phyloP scores from a whole-genome alignment of 1,140 invertebrate species.

The Drosophila arawakana region DNA sequence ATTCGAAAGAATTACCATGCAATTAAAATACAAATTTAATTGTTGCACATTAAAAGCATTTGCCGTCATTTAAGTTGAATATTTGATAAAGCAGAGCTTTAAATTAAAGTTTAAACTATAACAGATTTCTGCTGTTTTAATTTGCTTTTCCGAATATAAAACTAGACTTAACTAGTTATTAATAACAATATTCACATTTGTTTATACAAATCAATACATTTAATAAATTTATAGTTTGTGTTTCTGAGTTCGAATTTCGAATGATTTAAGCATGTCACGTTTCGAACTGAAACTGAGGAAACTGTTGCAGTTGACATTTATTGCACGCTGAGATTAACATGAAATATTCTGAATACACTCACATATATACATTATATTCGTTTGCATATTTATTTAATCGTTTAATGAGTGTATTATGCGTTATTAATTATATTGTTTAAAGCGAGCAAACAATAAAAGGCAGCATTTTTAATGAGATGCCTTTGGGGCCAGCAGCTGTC shows the following conservation, averaged over 20 bases:
- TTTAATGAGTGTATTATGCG: slow-evolving; percentile 37
- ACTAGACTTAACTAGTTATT: neutral
- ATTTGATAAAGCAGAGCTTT: no score
- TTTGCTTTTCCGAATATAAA: neutral
- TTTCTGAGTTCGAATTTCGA: neutral
- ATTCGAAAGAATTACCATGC: no score
- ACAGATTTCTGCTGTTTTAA: neutral
- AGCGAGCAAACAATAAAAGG: slow-evolving; percentile 1
- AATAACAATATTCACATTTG: slow-evolving; percentile 12
- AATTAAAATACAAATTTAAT: no score
- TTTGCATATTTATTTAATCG: slow-evolving; percentile 32
- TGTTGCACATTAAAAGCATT: no score
- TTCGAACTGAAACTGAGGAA: neutral
- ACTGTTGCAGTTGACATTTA: slow-evolving; percentile 9
- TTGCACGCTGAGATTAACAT: neutral
- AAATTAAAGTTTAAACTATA: no score
- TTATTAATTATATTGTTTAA: slow-evolving; percentile 40
- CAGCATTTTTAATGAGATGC: slow-evolving; percentile 30
- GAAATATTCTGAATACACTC: slow-evolving; percentile 3
- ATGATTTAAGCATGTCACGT: slow-evolving; percentile 30
- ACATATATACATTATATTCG: neutral
- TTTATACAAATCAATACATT: neutral
- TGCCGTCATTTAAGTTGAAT: no score
- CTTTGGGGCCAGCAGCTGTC: slow-evolving; percentile 10
- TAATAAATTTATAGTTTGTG: neutral